Evolutionary conservation across 2,797 vertebrate genomes (phyloP), one percentile per base, ranked within the genome.

Genomic region (Anisognathus igniventris): DNA sequence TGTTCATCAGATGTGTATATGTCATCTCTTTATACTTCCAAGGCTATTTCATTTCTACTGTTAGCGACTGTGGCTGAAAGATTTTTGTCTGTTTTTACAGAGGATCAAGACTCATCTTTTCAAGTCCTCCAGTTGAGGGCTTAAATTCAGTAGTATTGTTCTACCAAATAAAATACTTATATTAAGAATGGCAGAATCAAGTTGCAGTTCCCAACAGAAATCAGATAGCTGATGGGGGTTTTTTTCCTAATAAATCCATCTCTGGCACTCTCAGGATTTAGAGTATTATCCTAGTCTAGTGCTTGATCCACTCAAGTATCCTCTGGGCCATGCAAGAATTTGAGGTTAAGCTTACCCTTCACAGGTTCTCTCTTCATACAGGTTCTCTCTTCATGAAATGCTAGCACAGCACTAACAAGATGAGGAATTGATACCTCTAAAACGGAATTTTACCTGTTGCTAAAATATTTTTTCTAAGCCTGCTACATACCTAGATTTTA

Each of bases 161-260:
- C 42, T 28, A 65, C 31, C 23, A 64, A 50, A 30, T 62, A 23
- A 57, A 93, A 78, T 45, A 28, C 10, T 47, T 87, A 17, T 3
- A 56, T 72, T 51, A 82, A 51, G 53, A 85, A 65, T 40, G 33
- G 45, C 64, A 86, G 54, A 68, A 78, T 56, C 23, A 44, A 40
- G 12, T 19, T 64, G 27, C 20, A 22, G 37, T 39, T 86, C n/a
- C 77, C 35, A 74, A 18, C 8, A 86, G 40, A 74, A 71, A 51
- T 25, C 33, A 50, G 27, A 31, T 5, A 13, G 4, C 6, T 73
- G 40, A 4, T 7, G 7, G 3, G 10, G 0, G 4, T 25, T 76
- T 76, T 31, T 50, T 35, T 16, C 18, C 33, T 56, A 31, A 54
- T n/a, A 67, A 82, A 51, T 4, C 8, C 6, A 44, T 18, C 35